A percentile compares a stretch with the other conserved stretches of the same genome.
Conservation (phyloP, 2,797 vertebrate genomes). For the Coranthus polyacanthus region DNA sequence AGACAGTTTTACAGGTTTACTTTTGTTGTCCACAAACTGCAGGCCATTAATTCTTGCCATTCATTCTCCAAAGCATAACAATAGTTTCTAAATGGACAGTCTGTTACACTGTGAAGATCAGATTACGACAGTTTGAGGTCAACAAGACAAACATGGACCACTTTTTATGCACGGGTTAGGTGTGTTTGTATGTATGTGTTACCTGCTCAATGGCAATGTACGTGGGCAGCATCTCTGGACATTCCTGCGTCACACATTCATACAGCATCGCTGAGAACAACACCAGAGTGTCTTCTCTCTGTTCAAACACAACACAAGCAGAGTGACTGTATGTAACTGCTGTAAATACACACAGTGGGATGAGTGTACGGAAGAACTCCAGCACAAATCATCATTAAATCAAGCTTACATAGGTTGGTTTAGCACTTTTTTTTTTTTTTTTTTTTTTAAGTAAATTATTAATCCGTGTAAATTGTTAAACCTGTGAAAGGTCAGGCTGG, state of each 20-base stretch:
- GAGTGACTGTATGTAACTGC: not conserved
- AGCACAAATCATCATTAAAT: too few species aligned
- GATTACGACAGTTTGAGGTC: not conserved
- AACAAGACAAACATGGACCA: too few species aligned
- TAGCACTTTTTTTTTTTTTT: not conserved
- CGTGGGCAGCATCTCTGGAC: slow-evolving; percentile 96
- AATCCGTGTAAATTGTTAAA: not conserved
- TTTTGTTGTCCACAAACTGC: not conserved
- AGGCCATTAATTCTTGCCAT: not conserved
- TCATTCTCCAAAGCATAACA: not conserved
- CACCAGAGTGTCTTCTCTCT: slow-evolving; percentile 90
- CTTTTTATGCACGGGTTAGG: too few species aligned
- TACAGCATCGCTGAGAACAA: slow-evolving; percentile 96
- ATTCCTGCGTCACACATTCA: slow-evolving; percentile 97
- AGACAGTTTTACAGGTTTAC: not conserved
- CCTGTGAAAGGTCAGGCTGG: not conserved
- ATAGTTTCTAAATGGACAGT: slow-evolving; percentile 2
- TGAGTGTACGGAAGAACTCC: too few species aligned
- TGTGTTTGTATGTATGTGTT: slow-evolving; percentile 21
- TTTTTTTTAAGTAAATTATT: too few species aligned
- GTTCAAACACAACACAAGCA: slow-evolving; percentile 27
- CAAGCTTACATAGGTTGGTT: not conserved
- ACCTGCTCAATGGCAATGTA: slow-evolving; percentile 98
- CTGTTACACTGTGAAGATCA: slow-evolving; percentile 8
- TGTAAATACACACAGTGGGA: not conserved